Conservation (phyloP, 2,797 vertebrate genomes). For the Danio tinwini region DNA sequence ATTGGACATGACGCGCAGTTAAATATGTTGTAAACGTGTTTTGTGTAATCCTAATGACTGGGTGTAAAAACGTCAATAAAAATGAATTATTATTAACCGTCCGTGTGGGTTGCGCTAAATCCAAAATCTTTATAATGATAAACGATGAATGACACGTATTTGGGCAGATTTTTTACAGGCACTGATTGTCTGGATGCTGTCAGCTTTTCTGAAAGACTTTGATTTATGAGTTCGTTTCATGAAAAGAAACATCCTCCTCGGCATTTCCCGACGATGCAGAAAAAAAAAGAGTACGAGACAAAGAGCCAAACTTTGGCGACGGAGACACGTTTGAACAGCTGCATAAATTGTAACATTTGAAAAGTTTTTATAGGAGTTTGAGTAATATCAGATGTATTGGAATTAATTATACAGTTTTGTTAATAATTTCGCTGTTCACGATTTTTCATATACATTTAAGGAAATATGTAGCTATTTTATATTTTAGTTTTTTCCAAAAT, state of each 20-base stretch:
- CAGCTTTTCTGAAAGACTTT: constrained; percentile 94
- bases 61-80: constrained; percentile 81
- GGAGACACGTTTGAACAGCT: constrained; percentile 18
- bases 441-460: not conserved
- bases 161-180: constrained; percentile 89
- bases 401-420: not conserved
- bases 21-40: constrained; percentile 33
- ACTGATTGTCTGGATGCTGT: constrained; percentile 97
- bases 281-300: constrained; percentile 43
- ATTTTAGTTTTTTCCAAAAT: not conserved
- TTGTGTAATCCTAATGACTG: constrained; percentile 60
- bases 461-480: not conserved
- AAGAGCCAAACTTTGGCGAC: constrained; percentile 52
- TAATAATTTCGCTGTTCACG: not conserved
- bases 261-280: constrained; percentile 68
- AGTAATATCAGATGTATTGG: not conserved
- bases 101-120: constrained; percentile 66
- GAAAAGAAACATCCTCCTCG: constrained; percentile 76
- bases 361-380: not conserved
- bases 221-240: constrained; percentile 92
- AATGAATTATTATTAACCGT: constrained; percentile 76
- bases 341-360: not conserved
- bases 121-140: constrained; percentile 69
- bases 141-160: constrained; percentile 79
- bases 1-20: not conserved